Base-by-base conservation (phyloP, 2,113 vertebrate genomes). In the Ictalurus punctatus region DNA sequence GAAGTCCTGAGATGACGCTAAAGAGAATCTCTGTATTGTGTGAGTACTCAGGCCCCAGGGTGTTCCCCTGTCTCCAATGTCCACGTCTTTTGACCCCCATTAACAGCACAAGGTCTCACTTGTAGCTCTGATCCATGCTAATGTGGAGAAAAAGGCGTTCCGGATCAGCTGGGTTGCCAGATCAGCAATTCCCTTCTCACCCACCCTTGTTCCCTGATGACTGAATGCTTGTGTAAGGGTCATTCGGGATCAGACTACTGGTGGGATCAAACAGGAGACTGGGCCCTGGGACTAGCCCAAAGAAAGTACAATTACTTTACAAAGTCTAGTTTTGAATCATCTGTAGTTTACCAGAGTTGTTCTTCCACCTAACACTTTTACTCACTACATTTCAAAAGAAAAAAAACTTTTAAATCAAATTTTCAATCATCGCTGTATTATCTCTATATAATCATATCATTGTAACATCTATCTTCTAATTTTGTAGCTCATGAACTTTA, bases 51-150 rank as follows among this genome's bases (percentile, higher is more conserved):
- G 87, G 65, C 69, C 85, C 87, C 84, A 19, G 84, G 83, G 82
- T 71, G 74, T 71, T 89, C 52, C 17, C 85, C 86, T 71, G 52
- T 71, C 78, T 71, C 79, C 71, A 61, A 80, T 89, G 71, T 78
- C 37, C 48, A 21, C 23, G 73, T 79, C 78, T 83, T 89, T 37
- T 88, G 91, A 90, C 91, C 91, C 59, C 88, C 52, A 74, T 90
- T 88, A 86, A 76, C 82, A 71, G 76, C 86, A 90, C 81, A 92
- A 88, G 89, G 87, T 88, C 90, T 90, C 88, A 91, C 88, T 91
- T 92, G 91, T 92, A 81, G 56, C 67, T 69, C 67, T 90, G 88
- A 88, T 89, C 86, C 81, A 88, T 82, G 86, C 84, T 91, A 88
- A 91, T 88, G 89, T 86, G 79, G 56, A 88, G 87, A 73, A 58